Conservation (phyloP, 2,113 vertebrate genomes). For the Chroicocephalus ridibundus region DNA sequence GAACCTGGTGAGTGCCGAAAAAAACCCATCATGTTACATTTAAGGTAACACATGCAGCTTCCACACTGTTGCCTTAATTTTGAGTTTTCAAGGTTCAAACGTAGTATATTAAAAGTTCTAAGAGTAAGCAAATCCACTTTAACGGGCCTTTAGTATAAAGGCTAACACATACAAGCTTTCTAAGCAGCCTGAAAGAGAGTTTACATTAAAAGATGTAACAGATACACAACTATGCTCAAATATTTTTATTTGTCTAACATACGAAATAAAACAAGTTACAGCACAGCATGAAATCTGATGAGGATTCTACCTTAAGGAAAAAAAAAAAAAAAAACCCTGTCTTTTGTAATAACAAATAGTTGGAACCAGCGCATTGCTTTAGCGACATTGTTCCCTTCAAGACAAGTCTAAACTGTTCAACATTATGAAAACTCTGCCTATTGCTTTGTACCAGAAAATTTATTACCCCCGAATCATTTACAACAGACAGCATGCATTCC, state of each 20-base stretch:
- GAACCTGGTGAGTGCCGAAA: background rate
- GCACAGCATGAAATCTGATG: constrained; percentile 77
- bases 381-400: constrained; percentile 79
- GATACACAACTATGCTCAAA: constrained; percentile 33
- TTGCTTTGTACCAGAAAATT: constrained; percentile 83
- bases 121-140: background rate
- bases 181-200: background rate
- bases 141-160: background rate
- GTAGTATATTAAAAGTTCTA: background rate
- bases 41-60: background rate
- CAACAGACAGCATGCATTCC: constrained; percentile 84
- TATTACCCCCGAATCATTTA: constrained; percentile 85
- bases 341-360: constrained; percentile 84
- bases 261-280: constrained; percentile 81
- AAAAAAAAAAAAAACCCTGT: constrained; percentile 45
- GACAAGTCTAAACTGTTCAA: constrained; percentile 89
- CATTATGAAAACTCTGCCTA: constrained; percentile 77
- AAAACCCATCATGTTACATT: background rate
- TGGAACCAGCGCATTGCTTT: constrained; percentile 71
- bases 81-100: background rate
- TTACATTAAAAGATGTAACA: constrained; percentile 33
- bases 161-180: background rate
- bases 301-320: constrained; percentile 79
- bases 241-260: constrained; percentile 71
- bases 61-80: background rate